These are phyloP conservation scores for Campylorhamphus procurvoides DNA, from an alignment of 2,113 vertebrate genomes.

Conservation along the genomic window DNA sequence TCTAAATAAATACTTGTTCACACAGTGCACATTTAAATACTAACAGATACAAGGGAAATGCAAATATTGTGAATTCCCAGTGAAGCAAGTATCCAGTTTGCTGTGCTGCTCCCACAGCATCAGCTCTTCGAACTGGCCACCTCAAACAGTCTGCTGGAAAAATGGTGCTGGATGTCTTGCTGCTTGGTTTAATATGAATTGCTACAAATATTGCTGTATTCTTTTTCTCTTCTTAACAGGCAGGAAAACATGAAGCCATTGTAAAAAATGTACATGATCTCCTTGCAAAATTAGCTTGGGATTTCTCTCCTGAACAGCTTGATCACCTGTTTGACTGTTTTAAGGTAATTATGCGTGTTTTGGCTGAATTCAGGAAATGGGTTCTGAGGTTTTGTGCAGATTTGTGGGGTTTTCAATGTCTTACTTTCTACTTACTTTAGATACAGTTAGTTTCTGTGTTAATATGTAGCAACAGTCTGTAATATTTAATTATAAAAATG, in stretches of 20 bases:
- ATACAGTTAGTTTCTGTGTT: not conserved
- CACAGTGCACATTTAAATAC: not conserved
- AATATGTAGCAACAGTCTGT: not conserved
- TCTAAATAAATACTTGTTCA: not conserved
- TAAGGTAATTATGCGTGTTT: conserved; percentile 81
- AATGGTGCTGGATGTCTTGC: not conserved
- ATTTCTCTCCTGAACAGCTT: conserved; percentile 98
- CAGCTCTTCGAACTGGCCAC: not conserved
- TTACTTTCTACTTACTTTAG: not conserved
- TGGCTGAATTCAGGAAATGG: not conserved
- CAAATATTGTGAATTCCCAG: not conserved
- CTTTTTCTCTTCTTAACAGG: conserved; percentile 74
- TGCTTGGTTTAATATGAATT: not conserved
- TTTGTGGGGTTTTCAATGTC: not conserved
- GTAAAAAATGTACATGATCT: conserved; percentile 99
- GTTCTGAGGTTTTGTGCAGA: not conserved
- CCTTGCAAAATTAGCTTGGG: conserved; percentile 97
- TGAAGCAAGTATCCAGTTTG: not conserved
- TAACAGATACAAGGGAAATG: not conserved
- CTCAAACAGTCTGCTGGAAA: not conserved
- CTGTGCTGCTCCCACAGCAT: not conserved
- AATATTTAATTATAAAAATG: not conserved
- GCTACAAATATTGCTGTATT: not conserved
- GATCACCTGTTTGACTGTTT: conserved; percentile 99
- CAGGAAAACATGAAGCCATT: conserved; percentile 98